Conservation (phyloP, 2,113 vertebrate genomes). For the Rhipidura dahli region DNA sequence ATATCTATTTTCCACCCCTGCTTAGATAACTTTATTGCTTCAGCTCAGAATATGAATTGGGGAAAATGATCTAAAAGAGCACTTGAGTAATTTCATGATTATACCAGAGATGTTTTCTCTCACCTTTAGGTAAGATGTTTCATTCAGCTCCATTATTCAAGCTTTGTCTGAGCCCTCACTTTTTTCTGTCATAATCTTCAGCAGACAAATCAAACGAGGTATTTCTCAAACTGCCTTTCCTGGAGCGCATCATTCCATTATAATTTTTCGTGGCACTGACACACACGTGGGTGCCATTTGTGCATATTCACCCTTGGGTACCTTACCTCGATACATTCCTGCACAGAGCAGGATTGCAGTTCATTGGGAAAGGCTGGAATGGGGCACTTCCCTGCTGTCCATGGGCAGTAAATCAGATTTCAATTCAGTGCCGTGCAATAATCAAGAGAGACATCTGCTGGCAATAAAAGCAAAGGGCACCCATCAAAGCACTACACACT, state of each 20-base stretch:
- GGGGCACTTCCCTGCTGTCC: neutral
- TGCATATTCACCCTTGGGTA: neutral
- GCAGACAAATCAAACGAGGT: neutral
- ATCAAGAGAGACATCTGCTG: conserved; percentile 60
- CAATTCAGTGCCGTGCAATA: neutral
- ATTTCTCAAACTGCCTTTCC: neutral
- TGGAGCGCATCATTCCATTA: neutral
- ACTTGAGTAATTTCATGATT: neutral
- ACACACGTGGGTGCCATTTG: neutral
- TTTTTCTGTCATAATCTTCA: neutral
- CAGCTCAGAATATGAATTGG: neutral
- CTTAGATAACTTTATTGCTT: neutral
- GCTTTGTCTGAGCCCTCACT: neutral
- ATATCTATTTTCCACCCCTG: neutral
- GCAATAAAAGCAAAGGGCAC: neutral
- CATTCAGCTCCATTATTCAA: neutral
- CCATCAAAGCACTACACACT: neutral
- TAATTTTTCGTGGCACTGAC: neutral
- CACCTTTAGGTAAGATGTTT: neutral
- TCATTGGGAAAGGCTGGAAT: neutral
- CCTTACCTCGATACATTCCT: neutral
- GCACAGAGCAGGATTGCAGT: neutral
- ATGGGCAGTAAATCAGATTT: neutral
- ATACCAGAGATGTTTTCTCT: neutral
- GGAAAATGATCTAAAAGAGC: neutral